A percentile compares a stretch with the other conserved stretches of the same genome.
These are phyloP conservation scores for Molorchus minor DNA, from an alignment of 2,888 invertebrate species.

Conservation along the genomic window DNA sequence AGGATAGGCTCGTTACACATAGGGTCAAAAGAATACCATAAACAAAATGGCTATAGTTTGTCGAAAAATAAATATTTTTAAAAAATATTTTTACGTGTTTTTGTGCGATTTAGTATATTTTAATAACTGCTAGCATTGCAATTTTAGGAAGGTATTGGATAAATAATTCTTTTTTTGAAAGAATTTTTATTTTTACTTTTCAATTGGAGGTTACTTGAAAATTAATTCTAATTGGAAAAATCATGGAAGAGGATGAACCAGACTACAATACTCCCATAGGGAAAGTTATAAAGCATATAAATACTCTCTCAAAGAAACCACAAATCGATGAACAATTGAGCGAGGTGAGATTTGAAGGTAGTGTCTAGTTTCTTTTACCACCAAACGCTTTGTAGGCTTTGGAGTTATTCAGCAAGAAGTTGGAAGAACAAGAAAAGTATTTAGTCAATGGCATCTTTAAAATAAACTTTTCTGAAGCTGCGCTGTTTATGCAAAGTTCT, in stretches of 20 bases:
- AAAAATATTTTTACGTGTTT: background rate
- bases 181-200: background rate
- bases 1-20: background rate
- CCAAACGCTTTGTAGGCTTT: slow-evolving; percentile 65
- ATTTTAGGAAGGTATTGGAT: too few relatives aligned
- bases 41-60: slow-evolving; percentile 33
- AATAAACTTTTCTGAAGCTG: slow-evolving; percentile 80
- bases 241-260: slow-evolving; percentile 38
- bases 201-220: background rate
- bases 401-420: slow-evolving; percentile 68
- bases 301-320: slow-evolving; percentile 54
- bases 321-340: slow-evolving; percentile 53
- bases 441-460: slow-evolving; percentile 62
- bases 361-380: background rate
- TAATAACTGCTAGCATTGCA: too few relatives aligned
- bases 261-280: slow-evolving; percentile 43
- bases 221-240: slow-evolving; percentile 7
- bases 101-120: too few relatives aligned
- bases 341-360: slow-evolving; percentile 44
- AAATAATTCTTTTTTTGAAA: too few relatives aligned
- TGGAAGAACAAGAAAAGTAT: slow-evolving; percentile 59
- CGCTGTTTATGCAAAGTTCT: slow-evolving; percentile 79
- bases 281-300: slow-evolving; percentile 49
- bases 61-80: slow-evolving; percentile 20
- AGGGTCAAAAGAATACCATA: background rate